A percentile compares a stretch with the other conserved stretches of the same genome.
Conservation (phyloP, 2,113 vertebrate species). For the Misgurnus mizolepis region DNA sequence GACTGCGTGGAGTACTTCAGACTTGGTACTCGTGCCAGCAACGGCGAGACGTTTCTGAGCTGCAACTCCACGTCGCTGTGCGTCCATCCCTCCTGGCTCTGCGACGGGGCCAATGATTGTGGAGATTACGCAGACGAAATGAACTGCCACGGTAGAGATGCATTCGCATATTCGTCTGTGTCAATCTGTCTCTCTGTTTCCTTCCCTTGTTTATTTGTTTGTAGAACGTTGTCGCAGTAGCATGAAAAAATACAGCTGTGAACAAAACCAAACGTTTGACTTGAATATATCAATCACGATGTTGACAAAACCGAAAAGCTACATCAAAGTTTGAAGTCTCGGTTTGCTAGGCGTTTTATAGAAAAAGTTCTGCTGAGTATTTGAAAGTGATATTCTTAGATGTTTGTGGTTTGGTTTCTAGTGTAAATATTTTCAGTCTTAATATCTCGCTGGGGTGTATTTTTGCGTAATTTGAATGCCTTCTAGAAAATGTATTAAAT, state of each 20-base stretch:
- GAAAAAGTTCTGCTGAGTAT: conserved; percentile 8
- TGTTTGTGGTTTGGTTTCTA: neutral
- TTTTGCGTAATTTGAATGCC: too few species aligned
- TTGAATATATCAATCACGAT: neutral
- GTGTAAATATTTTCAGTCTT: conserved; percentile 13
- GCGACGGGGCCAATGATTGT: conserved; percentile 87
- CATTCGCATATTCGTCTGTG: neutral
- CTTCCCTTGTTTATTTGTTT: neutral
- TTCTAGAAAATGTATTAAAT: too few species aligned
- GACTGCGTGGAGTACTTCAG: conserved; percentile 83
- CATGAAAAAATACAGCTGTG: neutral
- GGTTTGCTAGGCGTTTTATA: neutral
- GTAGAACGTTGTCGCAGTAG: neutral
- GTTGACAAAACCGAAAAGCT: neutral
- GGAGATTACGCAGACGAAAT: conserved; percentile 87
- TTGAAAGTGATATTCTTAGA: conserved; percentile 15
- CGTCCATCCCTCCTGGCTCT: conserved; percentile 84
- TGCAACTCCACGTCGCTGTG: conserved; percentile 89
- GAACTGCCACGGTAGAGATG: conserved; percentile 80
- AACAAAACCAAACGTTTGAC: neutral
- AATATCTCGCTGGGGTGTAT: neutral
- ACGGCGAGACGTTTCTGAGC: conserved; percentile 76
- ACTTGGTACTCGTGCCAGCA: conserved; percentile 83
- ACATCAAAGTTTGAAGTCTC: conserved; percentile 2
- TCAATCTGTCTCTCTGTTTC: neutral